phyloP scores from a whole-genome alignment of 2,113 vertebrate genomes.

The Sinosuthora webbiana region DNA sequence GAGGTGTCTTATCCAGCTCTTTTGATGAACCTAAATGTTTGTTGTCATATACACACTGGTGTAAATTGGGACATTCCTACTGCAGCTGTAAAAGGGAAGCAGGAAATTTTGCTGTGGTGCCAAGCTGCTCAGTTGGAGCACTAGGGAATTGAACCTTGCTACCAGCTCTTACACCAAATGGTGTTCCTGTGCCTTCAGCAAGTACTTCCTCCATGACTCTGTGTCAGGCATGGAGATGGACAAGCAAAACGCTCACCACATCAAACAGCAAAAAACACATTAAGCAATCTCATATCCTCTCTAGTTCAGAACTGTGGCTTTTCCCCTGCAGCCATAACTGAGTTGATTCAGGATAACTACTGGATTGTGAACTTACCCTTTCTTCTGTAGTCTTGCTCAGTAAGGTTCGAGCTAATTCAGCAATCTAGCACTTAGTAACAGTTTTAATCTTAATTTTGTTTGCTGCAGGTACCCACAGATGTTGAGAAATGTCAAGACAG shows the following conservation, averaged over 20 bases:
- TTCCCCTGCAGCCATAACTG: background rate
- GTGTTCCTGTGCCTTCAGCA: background rate
- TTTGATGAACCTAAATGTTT: background rate
- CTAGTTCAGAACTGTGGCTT: background rate
- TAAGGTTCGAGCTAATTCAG: background rate
- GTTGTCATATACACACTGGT: background rate
- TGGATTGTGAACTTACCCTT: background rate
- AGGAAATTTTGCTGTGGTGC: background rate
- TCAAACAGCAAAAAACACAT: background rate
- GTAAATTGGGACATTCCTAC: background rate
- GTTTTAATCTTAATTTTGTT: background rate
- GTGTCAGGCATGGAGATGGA: fast-evolving
- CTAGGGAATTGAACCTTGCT: background rate
- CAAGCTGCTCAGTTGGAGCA: background rate
- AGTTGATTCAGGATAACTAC: background rate
- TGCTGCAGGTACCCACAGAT: constrained; percentile 83
- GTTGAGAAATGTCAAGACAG: constrained; percentile 96
- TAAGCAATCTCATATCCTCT: background rate
- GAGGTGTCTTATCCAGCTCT: background rate
- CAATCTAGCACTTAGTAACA: background rate
- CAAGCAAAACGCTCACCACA: background rate
- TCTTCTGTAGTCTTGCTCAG: background rate
- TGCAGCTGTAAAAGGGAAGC: background rate
- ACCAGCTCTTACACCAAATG: background rate
- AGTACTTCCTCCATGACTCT: background rate